Conservation (phyloP, 2,888 invertebrate genomes). For the Meteorus colon region DNA sequence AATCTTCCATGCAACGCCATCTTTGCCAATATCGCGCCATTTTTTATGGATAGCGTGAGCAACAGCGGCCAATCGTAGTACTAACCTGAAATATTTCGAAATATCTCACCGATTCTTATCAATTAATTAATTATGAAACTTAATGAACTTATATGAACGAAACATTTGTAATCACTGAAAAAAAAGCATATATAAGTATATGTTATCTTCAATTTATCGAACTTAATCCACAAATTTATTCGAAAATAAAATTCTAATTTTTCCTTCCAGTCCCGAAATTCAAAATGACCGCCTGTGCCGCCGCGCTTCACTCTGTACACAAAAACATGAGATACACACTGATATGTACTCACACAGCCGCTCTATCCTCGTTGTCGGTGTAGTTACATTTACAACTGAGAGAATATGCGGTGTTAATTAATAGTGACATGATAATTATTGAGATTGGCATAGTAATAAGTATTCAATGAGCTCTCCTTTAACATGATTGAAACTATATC, state of each 20-base stretch:
- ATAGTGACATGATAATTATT: slow-evolving; percentile 16
- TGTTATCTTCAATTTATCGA: no score
- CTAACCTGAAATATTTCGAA: no score
- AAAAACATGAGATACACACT: not conserved
- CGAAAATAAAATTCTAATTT: not conserved
- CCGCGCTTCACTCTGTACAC: not conserved
- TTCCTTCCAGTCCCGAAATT: not conserved
- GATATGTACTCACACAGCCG: no score
- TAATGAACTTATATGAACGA: no score
- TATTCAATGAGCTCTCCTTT: not conserved
- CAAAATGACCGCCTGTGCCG: slow-evolving; percentile 3
- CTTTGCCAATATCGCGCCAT: no score
- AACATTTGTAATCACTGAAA: no score
- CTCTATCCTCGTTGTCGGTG: not conserved
- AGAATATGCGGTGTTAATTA: not conserved
- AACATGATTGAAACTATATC: not conserved
- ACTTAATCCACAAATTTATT: not conserved
- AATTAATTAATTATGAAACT: no score
- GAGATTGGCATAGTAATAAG: not conserved
- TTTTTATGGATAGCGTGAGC: no score
- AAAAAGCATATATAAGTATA: no score
- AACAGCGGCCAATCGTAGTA: no score
- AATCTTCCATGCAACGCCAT: no score
- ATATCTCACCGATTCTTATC: no score
- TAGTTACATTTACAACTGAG: not conserved